Conservation (phyloP, 1,140 invertebrate species). For the Conus betulinus region DNA sequence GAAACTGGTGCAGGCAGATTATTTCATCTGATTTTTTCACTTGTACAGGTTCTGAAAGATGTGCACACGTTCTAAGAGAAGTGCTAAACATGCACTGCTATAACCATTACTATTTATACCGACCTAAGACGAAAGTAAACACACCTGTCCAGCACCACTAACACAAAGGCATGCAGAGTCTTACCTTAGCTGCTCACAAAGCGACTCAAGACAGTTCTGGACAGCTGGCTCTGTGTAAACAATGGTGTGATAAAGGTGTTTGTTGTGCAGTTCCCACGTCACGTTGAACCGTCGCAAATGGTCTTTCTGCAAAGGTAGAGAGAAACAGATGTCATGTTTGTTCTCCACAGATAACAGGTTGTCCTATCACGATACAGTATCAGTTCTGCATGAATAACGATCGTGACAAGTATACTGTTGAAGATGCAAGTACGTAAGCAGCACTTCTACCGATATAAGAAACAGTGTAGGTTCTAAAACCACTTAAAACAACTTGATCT, state of each 20-base stretch:
- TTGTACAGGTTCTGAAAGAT: no score
- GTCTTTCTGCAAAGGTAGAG: constrained; percentile 68
- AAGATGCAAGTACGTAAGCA: no score
- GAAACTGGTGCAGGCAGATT: no score
- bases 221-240: constrained; percentile 81
- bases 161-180: not conserved
- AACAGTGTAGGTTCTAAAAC: no score
- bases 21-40: no score
- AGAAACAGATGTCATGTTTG: constrained; percentile 3
- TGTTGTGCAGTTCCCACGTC: constrained; percentile 82
- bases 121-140: not conserved
- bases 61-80: not conserved
- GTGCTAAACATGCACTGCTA: not conserved
- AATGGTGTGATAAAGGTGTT: constrained; percentile 81
- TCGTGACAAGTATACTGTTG: no score
- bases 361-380: no score
- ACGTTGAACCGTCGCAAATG: constrained; percentile 80
- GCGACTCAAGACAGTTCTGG: constrained; percentile 78
- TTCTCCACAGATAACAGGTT: not conserved
- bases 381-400: no score
- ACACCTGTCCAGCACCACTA: no score
- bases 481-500: no score
- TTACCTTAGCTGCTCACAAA: constrained; percentile 78
- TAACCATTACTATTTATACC: not conserved
- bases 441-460: no score